Evolutionary conservation across 2,797 vertebrate species (phyloP).

Genomic region (Thalassophryne amazonica): DNA sequence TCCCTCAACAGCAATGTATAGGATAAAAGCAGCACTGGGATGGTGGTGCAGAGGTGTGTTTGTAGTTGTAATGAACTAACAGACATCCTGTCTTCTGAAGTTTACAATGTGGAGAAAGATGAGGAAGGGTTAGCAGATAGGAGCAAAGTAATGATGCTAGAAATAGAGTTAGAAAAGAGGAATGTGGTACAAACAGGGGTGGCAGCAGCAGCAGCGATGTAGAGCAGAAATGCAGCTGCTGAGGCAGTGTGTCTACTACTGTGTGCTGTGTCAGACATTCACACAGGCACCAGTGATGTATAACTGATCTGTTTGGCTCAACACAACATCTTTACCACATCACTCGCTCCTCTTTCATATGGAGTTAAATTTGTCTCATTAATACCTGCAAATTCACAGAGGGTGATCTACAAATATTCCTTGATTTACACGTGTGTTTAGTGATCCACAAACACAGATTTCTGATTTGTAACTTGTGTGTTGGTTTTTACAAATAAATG

Average conservation of each 20-base stretch:
- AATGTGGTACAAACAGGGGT: slow-evolving; percentile 24
- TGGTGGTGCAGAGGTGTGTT: slow-evolving; percentile 60
- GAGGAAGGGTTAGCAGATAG: slow-evolving; percentile 13
- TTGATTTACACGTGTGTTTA: no score
- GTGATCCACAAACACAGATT: no score
- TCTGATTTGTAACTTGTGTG: no score
- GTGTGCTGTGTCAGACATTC: slow-evolving; percentile 72
- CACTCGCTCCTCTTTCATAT: slow-evolving; percentile 2
- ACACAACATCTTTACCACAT: slow-evolving; percentile 35
- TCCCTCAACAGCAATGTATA: slow-evolving; percentile 18
- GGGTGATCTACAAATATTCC: no score
- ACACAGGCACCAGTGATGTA: slow-evolving; percentile 47
- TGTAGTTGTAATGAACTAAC: slow-evolving; percentile 57
- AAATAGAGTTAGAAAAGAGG: slow-evolving; percentile 21
- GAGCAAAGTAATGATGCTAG: slow-evolving; percentile 22
- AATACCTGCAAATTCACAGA: no score
- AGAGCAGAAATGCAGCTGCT: slow-evolving; percentile 25
- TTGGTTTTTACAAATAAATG: no score
- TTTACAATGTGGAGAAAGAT: slow-evolving; percentile 20
- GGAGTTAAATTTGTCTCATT: no score
- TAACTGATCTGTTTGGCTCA: slow-evolving; percentile 55
- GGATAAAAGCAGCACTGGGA: slow-evolving; percentile 28
- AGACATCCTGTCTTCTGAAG: slow-evolving; percentile 32
- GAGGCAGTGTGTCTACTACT: slow-evolving; percentile 53
- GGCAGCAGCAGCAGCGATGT: slow-evolving; percentile 16